Evolutionary conservation across 2,888 invertebrate genomes (phyloP), one percentile per base, ranked within the genome.

Genomic region (Arctia plantaginis): DNA sequence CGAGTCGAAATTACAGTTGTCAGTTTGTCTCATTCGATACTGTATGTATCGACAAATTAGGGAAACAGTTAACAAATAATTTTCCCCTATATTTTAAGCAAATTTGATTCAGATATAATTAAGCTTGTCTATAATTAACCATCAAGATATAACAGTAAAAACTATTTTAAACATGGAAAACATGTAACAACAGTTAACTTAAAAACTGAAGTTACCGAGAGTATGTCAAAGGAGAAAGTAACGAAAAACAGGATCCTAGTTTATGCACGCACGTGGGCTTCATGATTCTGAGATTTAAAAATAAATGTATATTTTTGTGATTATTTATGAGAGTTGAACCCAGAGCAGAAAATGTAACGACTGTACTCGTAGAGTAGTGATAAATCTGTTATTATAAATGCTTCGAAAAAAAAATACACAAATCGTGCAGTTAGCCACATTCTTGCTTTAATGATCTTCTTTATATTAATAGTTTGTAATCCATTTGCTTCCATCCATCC

Each of bases 141-240:
- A 65, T 67, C 64, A 66, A 44, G 3, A 13, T 69, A 35, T 75
- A 82, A 80, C 80, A 73, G 80, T 74, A 77, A 79, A 83, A 76
- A 73, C 55, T 76, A 80, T 80, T 41, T 55, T 77, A 75, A 77
- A 79, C 62, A 82, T 77, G 68, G 68, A 74, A 79, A 71, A 75
- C 74, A 75, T 64, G 75, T 75, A 79, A 71, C 59, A 77, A 77
- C 84, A 72, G 81, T 79, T 79, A 77, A 47, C 59, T 79, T 70
- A 69, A 80, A 81, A 79, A 77, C 76, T 77, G 76, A 59, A 69
- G 66, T 72, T 73, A 80, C 80, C 15, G 70, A 77, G 75, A 83
- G 77, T 84, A 72, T 86, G 85, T 82, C 85, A 82, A 79, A 75
- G 86, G 83, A 81, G 85, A 85, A 85, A 85, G 85, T 79, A 78